Base-by-base conservation (phyloP, 2,113 vertebrate genomes). In the Fukomys damarensis region DNA sequence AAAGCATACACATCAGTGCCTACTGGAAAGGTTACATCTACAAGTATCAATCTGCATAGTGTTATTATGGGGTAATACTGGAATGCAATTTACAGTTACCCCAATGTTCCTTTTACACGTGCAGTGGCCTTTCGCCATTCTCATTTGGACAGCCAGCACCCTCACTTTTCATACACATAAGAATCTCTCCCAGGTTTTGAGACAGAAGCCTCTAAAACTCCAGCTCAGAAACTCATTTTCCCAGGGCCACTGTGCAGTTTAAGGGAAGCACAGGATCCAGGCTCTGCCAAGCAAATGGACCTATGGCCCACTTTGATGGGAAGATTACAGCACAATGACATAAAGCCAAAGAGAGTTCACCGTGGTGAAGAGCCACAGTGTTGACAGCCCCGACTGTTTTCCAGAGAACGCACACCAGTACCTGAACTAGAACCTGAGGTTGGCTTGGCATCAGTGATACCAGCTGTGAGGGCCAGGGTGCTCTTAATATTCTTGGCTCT, bases 1-100 rank as follows among this genome's bases (percentile, higher is more conserved):
- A 96, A 87, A 81, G 49, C 11, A 87, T 52, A 89, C 35, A 43
- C 7, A 83, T 46, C 61, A 59, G 26, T 59, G 63, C 76, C 85
- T 92, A 30, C n/a, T 92, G 59, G 56, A 93, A 89, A 94, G 77
- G 70, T 91, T 87, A 76, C 28, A 84, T 66, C 81, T 65, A 28
- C 52, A 93, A 97, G 79, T 82, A 89, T 32, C 77, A 94, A 85
- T 72, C 91, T 94, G 10, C 54, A n/a, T 6, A 0, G 30, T 59
- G n/a, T 49, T 77, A 88, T 41, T 46, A 84, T 35, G 43, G 70
- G 91, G 85, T 63, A 90, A 90, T 74, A 87, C 86, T 24, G 38
- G 63, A 92, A 86, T 68, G 14, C 35, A 68, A 90, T 90, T 89
- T 87, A 65, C 11, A 87, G 82, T 86, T 74, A 43, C 5, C 52